phyloP scores from a whole-genome alignment of 23 tunicate species.

The Trididemnum miniatum region DNA sequence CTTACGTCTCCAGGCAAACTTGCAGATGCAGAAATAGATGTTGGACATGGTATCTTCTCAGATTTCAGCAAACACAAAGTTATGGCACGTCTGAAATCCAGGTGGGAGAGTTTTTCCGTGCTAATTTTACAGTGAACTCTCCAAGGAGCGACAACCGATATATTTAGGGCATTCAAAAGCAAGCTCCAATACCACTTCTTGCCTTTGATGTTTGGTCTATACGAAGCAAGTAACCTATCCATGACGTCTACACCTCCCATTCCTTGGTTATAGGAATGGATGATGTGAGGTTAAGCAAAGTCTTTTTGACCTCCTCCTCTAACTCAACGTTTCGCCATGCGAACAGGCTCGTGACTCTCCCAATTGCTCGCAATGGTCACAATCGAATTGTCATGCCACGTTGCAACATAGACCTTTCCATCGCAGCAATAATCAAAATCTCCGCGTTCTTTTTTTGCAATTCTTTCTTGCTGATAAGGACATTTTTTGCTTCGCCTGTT shows the following conservation, averaged over 20 bases:
- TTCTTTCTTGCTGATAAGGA: neutral
- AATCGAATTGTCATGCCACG: neutral
- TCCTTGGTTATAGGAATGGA: neutral
- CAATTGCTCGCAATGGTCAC: conserved; percentile 18
- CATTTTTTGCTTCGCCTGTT: neutral
- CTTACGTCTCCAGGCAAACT: neutral
- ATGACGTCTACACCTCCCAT: conserved; percentile 11
- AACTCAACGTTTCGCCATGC: neutral
- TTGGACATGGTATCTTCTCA: neutral
- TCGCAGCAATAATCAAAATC: no score
- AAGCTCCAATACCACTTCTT: neutral
- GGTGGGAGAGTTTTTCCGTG: neutral
- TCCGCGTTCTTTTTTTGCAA: neutral
- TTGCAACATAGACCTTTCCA: neutral
- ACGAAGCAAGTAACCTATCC: neutral
- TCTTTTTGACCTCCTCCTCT: neutral
- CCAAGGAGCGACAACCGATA: neutral
- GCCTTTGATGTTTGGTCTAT: no score
- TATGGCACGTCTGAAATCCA: neutral
- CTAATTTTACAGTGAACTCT: neutral
- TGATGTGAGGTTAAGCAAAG: neutral
- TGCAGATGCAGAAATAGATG: no score
- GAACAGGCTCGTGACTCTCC: neutral
- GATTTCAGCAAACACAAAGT: neutral
- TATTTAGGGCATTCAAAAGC: neutral